Conservation (phyloP, 2,888 invertebrate genomes). For the Lasius platythorax region DNA sequence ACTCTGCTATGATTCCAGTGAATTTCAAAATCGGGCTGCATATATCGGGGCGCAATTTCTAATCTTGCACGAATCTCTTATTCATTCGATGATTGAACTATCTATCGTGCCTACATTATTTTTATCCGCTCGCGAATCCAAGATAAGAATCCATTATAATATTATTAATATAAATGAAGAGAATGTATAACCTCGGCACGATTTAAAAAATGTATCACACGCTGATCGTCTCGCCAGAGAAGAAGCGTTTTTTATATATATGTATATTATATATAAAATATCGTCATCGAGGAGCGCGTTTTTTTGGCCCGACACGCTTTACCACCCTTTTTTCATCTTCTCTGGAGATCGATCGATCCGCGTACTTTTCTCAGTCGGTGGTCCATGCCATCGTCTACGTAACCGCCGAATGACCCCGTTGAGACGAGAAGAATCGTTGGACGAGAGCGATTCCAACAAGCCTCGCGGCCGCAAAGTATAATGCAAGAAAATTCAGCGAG, state of each 20-base stretch:
- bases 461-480: conserved; percentile 2
- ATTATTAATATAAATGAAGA: conserved; percentile 6
- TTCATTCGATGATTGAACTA: background rate
- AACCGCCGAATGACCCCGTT: conserved; percentile 49
- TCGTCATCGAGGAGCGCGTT: conserved; percentile 41
- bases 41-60: background rate
- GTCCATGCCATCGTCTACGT: conserved; percentile 51
- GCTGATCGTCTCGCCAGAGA: background rate
- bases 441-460: background rate
- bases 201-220: background rate
- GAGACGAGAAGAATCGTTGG: conserved; percentile 45
- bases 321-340: conserved; percentile 46
- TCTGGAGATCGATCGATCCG: conserved; percentile 48
- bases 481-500: conserved; percentile 28
- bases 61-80: background rate
- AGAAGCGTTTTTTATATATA: conserved; percentile 3
- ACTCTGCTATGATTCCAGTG: background rate
- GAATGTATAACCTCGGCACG: background rate
- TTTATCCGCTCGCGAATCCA: background rate
- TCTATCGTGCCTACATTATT: background rate
- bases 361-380: conserved; percentile 43
- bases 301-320: conserved; percentile 64
- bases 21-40: background rate
- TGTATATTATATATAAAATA: conserved; percentile 17
- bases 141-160: background rate